These are phyloP conservation scores for Eugnorisma glareosa DNA, from an alignment of 2,888 invertebrate species.

Conservation along the genomic window DNA sequence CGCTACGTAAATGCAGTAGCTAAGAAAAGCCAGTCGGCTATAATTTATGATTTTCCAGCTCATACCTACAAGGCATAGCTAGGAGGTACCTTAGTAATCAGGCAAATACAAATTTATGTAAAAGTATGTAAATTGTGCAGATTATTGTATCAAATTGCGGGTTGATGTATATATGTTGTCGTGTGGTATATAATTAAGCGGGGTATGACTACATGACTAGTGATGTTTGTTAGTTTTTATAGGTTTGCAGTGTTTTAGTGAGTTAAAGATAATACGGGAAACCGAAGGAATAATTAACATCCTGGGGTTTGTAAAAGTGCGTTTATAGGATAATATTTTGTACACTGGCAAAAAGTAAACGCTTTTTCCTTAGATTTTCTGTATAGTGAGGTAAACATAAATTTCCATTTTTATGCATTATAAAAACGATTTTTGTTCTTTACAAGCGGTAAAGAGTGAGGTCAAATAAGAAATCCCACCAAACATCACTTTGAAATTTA, in stretches of 20 bases:
- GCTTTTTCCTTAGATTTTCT: not conserved
- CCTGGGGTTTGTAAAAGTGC: not conserved
- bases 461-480: not conserved
- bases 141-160: conserved; percentile 78
- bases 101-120: conserved; percentile 64
- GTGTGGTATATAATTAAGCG: conserved; percentile 79
- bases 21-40: conserved; percentile 50
- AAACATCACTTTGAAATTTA: not conserved
- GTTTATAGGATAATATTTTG: too few species aligned
- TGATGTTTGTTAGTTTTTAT: conserved; percentile 43
- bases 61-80: conserved; percentile 39
- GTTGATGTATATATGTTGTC: conserved; percentile 67
- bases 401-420: too few species aligned
- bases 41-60: conserved; percentile 61
- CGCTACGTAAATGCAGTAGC: conserved; percentile 54
- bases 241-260: not conserved
- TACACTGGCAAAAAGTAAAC: not conserved
- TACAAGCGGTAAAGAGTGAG: not conserved
- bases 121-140: conserved; percentile 62
- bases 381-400: not conserved
- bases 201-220: conserved; percentile 61
- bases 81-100: conserved; percentile 52
- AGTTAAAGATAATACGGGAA: not conserved
- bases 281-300: not conserved
- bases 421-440: not conserved